Conservation (phyloP, 1,140 invertebrate species). For the Aphelinus atriplicis region DNA sequence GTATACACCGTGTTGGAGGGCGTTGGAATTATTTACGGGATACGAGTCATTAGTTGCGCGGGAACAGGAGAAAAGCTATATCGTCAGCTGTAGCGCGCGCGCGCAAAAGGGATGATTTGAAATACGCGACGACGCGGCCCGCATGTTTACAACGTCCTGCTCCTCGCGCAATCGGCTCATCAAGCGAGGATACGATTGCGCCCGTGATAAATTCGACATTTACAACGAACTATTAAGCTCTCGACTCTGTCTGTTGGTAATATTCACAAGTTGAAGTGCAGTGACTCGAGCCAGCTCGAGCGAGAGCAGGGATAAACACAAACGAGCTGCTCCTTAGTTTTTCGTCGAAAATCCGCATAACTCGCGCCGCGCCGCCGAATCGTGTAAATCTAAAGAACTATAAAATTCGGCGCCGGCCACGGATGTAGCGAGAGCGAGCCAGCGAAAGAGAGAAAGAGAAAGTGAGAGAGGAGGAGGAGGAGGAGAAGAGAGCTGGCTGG, state of each 20-base stretch:
- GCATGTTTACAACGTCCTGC: background rate
- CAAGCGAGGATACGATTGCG: background rate
- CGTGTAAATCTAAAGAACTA: constrained; percentile 25
- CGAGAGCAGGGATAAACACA: background rate
- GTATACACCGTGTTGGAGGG: too few relatives aligned
- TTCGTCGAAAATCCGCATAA: constrained; percentile 22
- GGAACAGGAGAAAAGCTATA: too few relatives aligned
- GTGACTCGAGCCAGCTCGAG: too few relatives aligned
- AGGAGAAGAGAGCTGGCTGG: background rate
- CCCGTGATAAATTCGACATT: constrained; percentile 34
- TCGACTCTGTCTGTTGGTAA: too few relatives aligned
- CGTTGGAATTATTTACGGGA: too few relatives aligned
- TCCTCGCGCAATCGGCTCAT: background rate
- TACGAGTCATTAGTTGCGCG: too few relatives aligned
- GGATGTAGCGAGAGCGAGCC: constrained; percentile 17
- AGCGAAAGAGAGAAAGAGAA: constrained; percentile 37
- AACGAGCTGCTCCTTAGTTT: constrained; percentile 8
- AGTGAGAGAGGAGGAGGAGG: constrained; percentile 26
- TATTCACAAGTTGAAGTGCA: too few relatives aligned
- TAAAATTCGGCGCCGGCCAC: constrained; percentile 15
- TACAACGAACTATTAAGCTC: constrained; percentile 29
- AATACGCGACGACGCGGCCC: background rate
- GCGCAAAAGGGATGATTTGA: too few relatives aligned
- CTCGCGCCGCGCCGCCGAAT: background rate
- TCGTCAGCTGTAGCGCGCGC: too few relatives aligned